These are phyloP conservation scores for Pelochelys cantorii DNA, from an alignment of 2,797 vertebrate genomes.

Conservation along the genomic window DNA sequence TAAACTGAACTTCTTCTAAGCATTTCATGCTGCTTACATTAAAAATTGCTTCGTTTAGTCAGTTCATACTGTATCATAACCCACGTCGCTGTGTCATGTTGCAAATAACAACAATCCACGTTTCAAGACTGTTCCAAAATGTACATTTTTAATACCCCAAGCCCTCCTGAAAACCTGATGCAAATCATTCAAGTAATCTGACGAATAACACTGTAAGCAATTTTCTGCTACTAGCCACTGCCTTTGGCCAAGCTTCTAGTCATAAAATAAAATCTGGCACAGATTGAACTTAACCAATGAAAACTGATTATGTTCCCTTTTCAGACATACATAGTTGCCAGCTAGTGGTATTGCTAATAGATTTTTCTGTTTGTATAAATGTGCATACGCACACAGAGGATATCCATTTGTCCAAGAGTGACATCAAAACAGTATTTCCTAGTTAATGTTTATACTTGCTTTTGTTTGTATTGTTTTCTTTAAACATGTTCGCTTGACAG, in stretches of 20 bases:
- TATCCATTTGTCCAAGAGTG: constrained; percentile 44
- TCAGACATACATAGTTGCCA: constrained; percentile 77
- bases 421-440: constrained; percentile 41
- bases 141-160: constrained; percentile 48
- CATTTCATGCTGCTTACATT: constrained; percentile 52
- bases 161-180: constrained; percentile 39
- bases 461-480: constrained; percentile 71
- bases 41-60: constrained; percentile 41
- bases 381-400: constrained; percentile 76
- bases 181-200: constrained; percentile 79
- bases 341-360: constrained; percentile 84
- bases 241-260: constrained; percentile 88
- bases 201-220: constrained; percentile 86
- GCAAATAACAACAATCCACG: constrained; percentile 33
- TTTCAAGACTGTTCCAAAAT: constrained; percentile 38
- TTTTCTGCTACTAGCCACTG: constrained; percentile 88
- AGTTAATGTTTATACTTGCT: constrained; percentile 63
- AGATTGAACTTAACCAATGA: constrained; percentile 85
- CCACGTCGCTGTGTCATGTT: constrained; percentile 10
- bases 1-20: constrained; percentile 54
- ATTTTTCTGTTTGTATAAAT: constrained; percentile 69
- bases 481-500: constrained; percentile 67
- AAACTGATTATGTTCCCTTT: constrained; percentile 87
- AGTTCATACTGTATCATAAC: constrained; percentile 36
- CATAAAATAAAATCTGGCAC: constrained; percentile 87